Evolutionary conservation across 2,888 invertebrate genomes (phyloP).

Genomic region (Tuta absoluta): DNA sequence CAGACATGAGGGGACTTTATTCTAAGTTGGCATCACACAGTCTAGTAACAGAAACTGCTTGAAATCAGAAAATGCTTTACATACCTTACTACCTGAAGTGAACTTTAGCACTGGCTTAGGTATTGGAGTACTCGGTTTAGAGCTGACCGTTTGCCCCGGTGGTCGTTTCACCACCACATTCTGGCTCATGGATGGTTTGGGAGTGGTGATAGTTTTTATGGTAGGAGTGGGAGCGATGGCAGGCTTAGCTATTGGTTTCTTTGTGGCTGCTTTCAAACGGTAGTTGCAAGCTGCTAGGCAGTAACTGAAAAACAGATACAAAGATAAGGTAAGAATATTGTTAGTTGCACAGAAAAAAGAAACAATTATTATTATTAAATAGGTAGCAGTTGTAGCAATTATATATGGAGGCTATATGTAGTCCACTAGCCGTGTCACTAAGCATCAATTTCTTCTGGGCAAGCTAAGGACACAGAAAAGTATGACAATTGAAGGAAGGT

Average conservation of each 20-base stretch:
- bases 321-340: not conserved
- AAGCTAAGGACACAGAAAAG: too few species aligned
- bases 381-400: not conserved
- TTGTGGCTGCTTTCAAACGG: slow-evolving; percentile 81
- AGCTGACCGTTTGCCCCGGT: slow-evolving; percentile 73
- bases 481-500: too few species aligned
- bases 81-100: slow-evolving; percentile 77
- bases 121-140: slow-evolving; percentile 84
- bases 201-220: slow-evolving; percentile 60
- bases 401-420: too few species aligned
- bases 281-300: slow-evolving; percentile 92
- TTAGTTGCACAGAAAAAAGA: too few species aligned
- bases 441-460: too few species aligned
- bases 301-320: slow-evolving; percentile 83
- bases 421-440: too few species aligned
- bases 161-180: slow-evolving; percentile 77
- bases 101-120: slow-evolving; percentile 91
- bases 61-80: slow-evolving; percentile 9
- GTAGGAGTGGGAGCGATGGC: slow-evolving; percentile 52
- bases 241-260: slow-evolving; percentile 68
- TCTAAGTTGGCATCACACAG: too few species aligned
- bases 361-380: too few species aligned
- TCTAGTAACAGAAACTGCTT: not conserved
- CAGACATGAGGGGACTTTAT: too few species aligned
- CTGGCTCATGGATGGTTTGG: slow-evolving; percentile 64